Percentiles rank a stretch among this genome's conserved stretches.
Conservation (phyloP, 2,888 invertebrate species). For the Tipula unca region DNA sequence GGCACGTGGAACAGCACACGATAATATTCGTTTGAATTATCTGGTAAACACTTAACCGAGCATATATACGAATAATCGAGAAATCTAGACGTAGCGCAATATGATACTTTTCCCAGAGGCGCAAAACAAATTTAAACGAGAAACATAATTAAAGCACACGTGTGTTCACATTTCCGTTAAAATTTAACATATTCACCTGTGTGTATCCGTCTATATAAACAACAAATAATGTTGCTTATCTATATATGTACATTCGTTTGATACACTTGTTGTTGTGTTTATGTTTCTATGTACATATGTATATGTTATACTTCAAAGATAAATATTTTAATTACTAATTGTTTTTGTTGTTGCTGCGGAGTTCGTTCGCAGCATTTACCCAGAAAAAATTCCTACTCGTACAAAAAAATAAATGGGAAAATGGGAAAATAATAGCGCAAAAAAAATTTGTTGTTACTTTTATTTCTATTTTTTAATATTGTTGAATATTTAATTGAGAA, state of each 20-base stretch:
- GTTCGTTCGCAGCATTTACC: neutral
- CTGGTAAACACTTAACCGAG: too few species aligned
- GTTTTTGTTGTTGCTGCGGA: neutral
- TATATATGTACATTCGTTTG: neutral
- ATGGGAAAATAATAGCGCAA: neutral
- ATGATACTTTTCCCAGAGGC: too few species aligned
- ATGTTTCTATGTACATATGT: neutral
- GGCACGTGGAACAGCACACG: too few species aligned
- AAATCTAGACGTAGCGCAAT: too few species aligned
- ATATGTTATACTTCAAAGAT: neutral
- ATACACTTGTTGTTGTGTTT: neutral
- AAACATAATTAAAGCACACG: too few species aligned
- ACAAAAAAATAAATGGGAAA: neutral
- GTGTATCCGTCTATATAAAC: too few species aligned
- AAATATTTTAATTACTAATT: neutral
- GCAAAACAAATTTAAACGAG: too few species aligned
- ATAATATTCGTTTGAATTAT: too few species aligned
- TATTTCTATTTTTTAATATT: neutral
- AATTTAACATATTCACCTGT: neutral
- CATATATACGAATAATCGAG: too few species aligned
- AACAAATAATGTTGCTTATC: too few species aligned
- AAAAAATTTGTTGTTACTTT: neutral
- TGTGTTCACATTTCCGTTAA: too few species aligned
- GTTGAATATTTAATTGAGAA: slow-evolving; percentile 8
- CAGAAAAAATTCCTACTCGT: neutral